phyloP scores from a whole-genome alignment of 2,797 vertebrate species.

The Lagodon rhomboides region DNA sequence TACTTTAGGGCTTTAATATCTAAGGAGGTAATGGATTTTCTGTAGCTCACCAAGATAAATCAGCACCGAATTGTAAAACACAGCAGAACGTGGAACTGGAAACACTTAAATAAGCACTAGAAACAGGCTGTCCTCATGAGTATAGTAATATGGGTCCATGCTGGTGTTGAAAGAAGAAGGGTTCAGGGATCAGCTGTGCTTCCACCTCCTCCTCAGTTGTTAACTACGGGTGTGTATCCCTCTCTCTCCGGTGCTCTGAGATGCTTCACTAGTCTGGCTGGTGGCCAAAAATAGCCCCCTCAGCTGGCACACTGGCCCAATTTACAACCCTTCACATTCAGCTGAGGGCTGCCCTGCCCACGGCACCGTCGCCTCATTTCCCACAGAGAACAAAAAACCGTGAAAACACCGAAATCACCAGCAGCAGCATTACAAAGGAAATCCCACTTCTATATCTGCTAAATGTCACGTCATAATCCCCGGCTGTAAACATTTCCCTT shows the following conservation, averaged over 20 bases:
- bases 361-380: constrained; percentile 47
- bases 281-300: constrained; percentile 77
- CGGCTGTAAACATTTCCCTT: constrained; percentile 15
- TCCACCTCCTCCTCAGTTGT: constrained; percentile 60
- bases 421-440: constrained; percentile 19
- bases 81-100: neutral
- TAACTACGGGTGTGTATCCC: constrained; percentile 53
- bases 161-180: constrained; percentile 16
- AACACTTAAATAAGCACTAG: neutral
- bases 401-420: constrained; percentile 53
- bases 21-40: neutral
- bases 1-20: neutral
- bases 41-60: too few species aligned
- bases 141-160: constrained; percentile 8
- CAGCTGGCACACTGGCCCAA: constrained; percentile 81
- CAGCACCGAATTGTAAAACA: neutral
- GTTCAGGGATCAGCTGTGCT: constrained; percentile 73
- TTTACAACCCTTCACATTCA: constrained; percentile 72
- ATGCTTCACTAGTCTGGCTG: constrained; percentile 71
- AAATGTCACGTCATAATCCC: constrained; percentile 27
- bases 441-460: constrained; percentile 8
- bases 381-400: constrained; percentile 49
- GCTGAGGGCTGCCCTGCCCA: constrained; percentile 56
- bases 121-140: neutral
- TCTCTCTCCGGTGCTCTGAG: constrained; percentile 46